A percentile compares a stretch with the other conserved stretches of the same genome.
These are phyloP conservation scores for Phasianus colchicus DNA, from an alignment of 2,113 vertebrate genomes.

Conservation along the genomic window DNA sequence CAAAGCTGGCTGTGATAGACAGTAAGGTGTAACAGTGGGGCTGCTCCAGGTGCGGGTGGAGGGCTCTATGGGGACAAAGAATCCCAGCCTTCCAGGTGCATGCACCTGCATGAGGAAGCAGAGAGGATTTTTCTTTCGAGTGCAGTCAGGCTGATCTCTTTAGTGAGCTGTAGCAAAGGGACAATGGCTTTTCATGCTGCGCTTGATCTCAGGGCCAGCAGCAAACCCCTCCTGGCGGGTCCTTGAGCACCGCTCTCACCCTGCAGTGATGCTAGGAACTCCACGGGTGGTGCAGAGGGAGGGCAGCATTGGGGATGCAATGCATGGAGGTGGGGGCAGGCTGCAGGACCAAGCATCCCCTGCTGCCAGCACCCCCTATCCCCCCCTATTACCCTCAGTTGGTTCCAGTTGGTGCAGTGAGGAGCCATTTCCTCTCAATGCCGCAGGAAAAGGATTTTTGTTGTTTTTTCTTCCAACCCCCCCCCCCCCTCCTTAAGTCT, in stretches of 20 bases:
- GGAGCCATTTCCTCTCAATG: not conserved
- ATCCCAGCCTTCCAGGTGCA: fast-evolving
- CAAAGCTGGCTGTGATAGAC: not conserved
- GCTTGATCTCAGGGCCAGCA: conserved; percentile 43
- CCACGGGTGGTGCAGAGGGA: not conserved
- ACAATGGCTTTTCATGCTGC: conserved; percentile 35
- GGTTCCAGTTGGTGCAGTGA: not conserved
- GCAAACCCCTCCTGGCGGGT: not conserved
- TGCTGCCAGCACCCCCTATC: too few relatives aligned
- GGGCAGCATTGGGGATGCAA: not conserved
- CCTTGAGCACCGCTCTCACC: conserved; percentile 6
- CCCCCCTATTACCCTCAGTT: not conserved
- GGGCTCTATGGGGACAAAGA: fast-evolving
- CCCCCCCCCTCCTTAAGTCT: conserved; percentile 7
- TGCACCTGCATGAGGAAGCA: fast-evolving
- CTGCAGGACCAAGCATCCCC: not conserved
- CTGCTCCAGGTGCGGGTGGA: not conserved
- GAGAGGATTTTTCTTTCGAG: not conserved
- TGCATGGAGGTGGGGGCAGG: not conserved
- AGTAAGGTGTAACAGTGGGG: not conserved
- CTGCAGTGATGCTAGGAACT: not conserved
- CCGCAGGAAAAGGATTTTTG: conserved; percentile 2
- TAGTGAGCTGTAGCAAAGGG: conserved; percentile 35
- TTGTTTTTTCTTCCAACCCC: not conserved
- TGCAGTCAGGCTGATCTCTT: not conserved